Base-by-base conservation (phyloP, 37 sponge, comb jelly and placozoan genomes). In the Eunapius fragilis region DNA sequence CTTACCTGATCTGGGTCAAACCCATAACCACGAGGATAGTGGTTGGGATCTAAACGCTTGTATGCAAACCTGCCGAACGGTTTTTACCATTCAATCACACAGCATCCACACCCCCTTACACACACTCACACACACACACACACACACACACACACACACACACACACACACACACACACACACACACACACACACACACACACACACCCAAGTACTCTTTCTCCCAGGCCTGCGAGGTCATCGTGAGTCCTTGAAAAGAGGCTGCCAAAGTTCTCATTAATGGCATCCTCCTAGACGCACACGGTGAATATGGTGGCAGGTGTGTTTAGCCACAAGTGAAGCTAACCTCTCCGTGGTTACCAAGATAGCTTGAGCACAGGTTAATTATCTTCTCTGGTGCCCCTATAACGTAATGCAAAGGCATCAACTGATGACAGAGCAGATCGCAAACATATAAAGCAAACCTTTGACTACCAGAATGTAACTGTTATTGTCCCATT, bases 171-270 rank as follows among this genome's bases (percentile, higher is more conserved):
- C n/a, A n/a, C 41, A 93, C 94, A 96, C 99, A 35, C 96, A 83
- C 9, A 98, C 99, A 50, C 99, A 82, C 89, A 96, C 99, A 81
- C 99, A 97, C 77, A 91, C 70, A n/a, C 97, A 94, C 67, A 94
- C 99, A 17, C 86, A 50, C 25, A 32, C 94, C 97, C 99, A 34
- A 98, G 85, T 13, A 98, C 99, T 71, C 99, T 86, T 87, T 98
- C 99, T 84, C 99, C 99, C 75, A 89, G 74, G 25, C 97, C 96
- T 72, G 96, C 99, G 9, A 98, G 92, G 12, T 92, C 72, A 67
- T 85, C 45, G 85, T 95, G 95, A 45, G 92, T 84, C 0, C 86
- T 77, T 25, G 91, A 87, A 74, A 95, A 98, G 22, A 32, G 31
- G 26, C 81, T 67, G 32, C 49, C 88, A 82, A 89, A 93, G 17